Conservation (phyloP, 2,888 invertebrate genomes). For the Eupithecia dodoneata region DNA sequence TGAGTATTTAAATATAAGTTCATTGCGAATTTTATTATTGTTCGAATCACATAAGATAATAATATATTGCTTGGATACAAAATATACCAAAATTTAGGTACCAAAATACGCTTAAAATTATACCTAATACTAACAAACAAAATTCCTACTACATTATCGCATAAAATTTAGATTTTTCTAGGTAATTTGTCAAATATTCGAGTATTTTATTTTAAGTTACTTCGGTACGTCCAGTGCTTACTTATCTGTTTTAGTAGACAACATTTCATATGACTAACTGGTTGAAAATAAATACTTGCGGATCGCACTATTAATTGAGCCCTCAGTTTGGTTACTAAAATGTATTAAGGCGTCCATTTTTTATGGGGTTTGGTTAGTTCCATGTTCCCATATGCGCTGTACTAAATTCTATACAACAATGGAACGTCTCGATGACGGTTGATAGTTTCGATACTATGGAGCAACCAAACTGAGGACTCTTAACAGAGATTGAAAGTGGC, state of each 20-base stretch:
- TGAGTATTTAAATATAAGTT: slow-evolving; percentile 5
- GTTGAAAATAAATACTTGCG: not conserved
- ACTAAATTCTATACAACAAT: not conserved
- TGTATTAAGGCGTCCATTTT: not conserved
- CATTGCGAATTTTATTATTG: not conserved
- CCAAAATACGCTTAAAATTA: not conserved
- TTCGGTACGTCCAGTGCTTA: not conserved
- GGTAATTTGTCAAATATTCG: not conserved
- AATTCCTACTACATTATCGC: not conserved
- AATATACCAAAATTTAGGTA: not conserved
- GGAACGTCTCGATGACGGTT: not conserved
- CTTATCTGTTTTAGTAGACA: not conserved
- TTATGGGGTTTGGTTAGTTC: not conserved
- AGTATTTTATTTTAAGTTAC: not conserved
- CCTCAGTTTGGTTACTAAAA: not conserved
- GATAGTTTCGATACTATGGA: not conserved
- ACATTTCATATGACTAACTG: not conserved
- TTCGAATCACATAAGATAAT: not conserved
- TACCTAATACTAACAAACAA: not conserved
- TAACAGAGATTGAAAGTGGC: not conserved
- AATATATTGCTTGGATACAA: slow-evolving; percentile 8
- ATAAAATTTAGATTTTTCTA: not conserved
- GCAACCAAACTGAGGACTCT: not conserved
- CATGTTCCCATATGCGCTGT: not conserved
- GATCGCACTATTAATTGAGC: not conserved